Evolutionary conservation across 2,113 vertebrate species (phyloP), one percentile per base, ranked within the genome.

Genomic region (Brienomyrus brachyistius): DNA sequence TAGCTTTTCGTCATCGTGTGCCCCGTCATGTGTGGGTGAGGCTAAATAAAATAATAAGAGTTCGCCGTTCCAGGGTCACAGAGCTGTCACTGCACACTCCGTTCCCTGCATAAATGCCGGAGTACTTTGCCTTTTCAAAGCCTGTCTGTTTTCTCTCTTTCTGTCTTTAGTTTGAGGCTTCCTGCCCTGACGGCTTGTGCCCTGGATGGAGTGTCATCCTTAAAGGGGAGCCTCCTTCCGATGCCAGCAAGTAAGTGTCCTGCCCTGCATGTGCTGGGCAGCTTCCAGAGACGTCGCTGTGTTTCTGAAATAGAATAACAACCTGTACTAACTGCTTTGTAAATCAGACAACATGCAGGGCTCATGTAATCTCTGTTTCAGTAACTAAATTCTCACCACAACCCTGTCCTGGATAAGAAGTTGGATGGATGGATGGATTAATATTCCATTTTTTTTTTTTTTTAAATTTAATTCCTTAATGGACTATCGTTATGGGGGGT

Each of bases 181-280:
- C 94, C 89, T 94, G 93, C 74, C 95, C 95, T 0, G 95, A 95
- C n/a, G 96, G 96, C 80, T 91, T 97, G 91, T 96, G 94, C 91
- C 96, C 96, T 0, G 95, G 97, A 89, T 97, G 96, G 96, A 96
- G 94, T 80, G 0, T 96, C 86, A 92, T 94, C 23, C 92, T 96
- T 52, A 95, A 94, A 93, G 96, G 96, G 0, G 93, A 97, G 84
- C 91, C 94, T 0, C 93, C 93, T 1, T 94, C 95, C 52, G 90
- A 91, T 0, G 94, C 94, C 0, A 95, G 94, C 92, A 95, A 91
- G 96, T 96, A 95, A 96, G 96, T 92, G 19, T 0, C 48, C 31
- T 17, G 31, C 50, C 13, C 17, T 21, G 70, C 0, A 80, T 40
- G 31, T 8, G 27, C 43, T 2, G 15, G 1, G 15, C 27, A 21